Evolutionary conservation across 2,113 vertebrate species (phyloP), one percentile per base, ranked within the genome.

Genomic region (Chroicocephalus ridibundus): DNA sequence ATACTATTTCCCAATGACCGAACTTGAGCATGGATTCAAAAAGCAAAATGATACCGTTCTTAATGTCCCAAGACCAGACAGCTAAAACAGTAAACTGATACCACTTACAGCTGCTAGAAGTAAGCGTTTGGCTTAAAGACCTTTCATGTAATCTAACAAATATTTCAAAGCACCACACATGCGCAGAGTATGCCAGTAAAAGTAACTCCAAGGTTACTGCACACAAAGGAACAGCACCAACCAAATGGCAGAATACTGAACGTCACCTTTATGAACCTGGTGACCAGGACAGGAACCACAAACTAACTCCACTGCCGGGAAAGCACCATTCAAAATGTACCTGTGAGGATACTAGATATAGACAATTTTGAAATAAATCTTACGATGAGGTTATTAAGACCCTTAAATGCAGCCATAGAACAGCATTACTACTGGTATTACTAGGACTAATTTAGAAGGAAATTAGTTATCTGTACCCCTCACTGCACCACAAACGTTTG

Each of bases 21-120:
- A 94, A 94, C 34, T 87, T 90, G 46, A 93, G 76, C 31, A 74
- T 51, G 55, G 61, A 65, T 62, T 82, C 86, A 80, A 60, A 91
- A 93, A 94, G 86, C 83, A 97, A 96, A 96, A 91, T 66, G 27
- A 64, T 62, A 88, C 69, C 52, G 44, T 86, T 92, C 76, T 55
- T 96, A 90, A 93, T 70, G 75, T 88, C n/a, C 74, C 40, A 71
- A 18, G 22, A 89, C 55, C 25, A 94, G 49, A 51, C 32, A 96
- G 85, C 47, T 92, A 75, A 61, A 97, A 78, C 29, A 89, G 74
- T 93, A 92, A 97, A 93, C 80, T 58, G 83, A 95, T 88, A 94
- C 61, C 81, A 79, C 70, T 97, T 83, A 83, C 94, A 91, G 91
- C 88, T 95, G 77, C 92, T 94, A 94, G 72, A 94, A 92, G 47